A percentile compares a stretch with the other conserved stretches of the same genome.
These are phyloP conservation scores for Tragelaphus oryx DNA, from an alignment of 2,797 vertebrate genomes.

Conservation along the genomic window DNA sequence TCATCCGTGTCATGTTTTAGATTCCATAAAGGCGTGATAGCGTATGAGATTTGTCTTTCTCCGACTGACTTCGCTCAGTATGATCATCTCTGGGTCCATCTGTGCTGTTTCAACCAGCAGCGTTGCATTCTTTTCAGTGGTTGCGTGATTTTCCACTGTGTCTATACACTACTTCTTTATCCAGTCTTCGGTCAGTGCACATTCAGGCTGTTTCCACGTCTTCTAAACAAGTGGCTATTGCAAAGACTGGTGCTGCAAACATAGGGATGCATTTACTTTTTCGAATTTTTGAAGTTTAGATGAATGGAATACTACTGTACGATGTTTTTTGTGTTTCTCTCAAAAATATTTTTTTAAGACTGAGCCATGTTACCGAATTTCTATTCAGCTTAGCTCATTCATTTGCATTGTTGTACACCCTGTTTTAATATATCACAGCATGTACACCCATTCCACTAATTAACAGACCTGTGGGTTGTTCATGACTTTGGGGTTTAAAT, in stretches of 20 bases:
- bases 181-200: accelerated
- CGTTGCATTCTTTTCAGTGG: neutral
- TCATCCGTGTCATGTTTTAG: neutral
- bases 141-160: accelerated
- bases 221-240: neutral
- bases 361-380: neutral
- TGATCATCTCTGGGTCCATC: neutral
- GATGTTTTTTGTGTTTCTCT: neutral
- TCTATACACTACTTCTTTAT: neutral
- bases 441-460: neutral
- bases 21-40: neutral
- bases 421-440: neutral
- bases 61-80: neutral
- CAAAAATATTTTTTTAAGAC: neutral
- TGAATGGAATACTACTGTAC: neutral
- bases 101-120: neutral
- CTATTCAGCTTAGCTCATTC: neutral
- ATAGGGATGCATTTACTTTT: neutral
- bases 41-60: neutral
- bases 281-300: neutral
- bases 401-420: neutral
- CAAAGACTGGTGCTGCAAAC: neutral
- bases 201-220: neutral
- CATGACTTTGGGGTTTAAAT: neutral
- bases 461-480: neutral